A percentile compares a stretch with the other conserved stretches of the same genome.
Conservation (phyloP, 1,140 invertebrate genomes). For the Ooceraea biroi region DNA sequence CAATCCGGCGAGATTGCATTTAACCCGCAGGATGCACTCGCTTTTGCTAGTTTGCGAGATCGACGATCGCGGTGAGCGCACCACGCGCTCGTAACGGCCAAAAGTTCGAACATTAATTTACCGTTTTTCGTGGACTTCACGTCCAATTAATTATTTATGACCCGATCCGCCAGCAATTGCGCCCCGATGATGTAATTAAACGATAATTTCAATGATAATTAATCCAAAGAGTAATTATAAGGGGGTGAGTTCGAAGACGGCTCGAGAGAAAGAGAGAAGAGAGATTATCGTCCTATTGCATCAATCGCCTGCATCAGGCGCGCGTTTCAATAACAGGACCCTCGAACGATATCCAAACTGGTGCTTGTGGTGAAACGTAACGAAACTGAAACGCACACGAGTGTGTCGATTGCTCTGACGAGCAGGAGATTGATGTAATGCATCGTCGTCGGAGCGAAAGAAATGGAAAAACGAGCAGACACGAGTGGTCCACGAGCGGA, state of each 20-base stretch:
- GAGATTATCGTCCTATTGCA: not conserved
- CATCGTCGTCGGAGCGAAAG: not conserved
- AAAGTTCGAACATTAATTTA: slow-evolving; percentile 69
- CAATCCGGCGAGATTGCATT: slow-evolving; percentile 37
- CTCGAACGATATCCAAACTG: no score
- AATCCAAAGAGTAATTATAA: slow-evolving; percentile 49
- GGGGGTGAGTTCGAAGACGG: not conserved
- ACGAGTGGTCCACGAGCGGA: no score
- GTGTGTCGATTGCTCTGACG: slow-evolving; percentile 1
- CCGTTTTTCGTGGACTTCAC: slow-evolving; percentile 42
- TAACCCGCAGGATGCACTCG: not conserved
- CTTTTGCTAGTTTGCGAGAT: slow-evolving; percentile 44
- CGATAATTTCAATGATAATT: slow-evolving; percentile 68
- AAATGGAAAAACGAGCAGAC: not conserved
- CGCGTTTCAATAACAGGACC: no score
- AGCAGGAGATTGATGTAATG: not conserved
- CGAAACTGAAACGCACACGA: no score
- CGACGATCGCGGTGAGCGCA: slow-evolving; percentile 41
- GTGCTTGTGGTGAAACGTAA: no score
- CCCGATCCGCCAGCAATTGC: not conserved
- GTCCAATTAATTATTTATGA: slow-evolving; percentile 66
- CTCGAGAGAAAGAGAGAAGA: no score
- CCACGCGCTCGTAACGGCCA: slow-evolving; percentile 36
- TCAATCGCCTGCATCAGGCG: no score
- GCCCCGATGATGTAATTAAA: slow-evolving; percentile 65